Base-by-base conservation (phyloP, 2,888 invertebrate genomes). In the Noctua comes region DNA sequence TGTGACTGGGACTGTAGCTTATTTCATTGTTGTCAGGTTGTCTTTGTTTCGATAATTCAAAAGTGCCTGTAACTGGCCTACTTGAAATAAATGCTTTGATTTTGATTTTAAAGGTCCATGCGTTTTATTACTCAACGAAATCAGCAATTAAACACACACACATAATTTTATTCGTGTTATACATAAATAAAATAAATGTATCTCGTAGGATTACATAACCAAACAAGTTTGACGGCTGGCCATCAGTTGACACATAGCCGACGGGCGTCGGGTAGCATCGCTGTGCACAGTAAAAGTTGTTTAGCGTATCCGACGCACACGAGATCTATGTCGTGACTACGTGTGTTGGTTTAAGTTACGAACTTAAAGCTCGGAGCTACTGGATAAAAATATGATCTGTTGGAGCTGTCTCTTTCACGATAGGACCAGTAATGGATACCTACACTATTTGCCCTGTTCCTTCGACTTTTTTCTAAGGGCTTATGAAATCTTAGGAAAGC, bases 241-340 rank as follows among this genome's bases (percentile, higher is more conserved):
- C 82, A 86, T 84, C 86, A 77, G 88, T 87, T 89, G 89, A 89
- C 89, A 89, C 73, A 80, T 71, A 77, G 77, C 69, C 80, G 46
- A 69, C 80, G 82, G 86, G 82, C 84, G 48, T 51, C 68, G 85
- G 74, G 84, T 85, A 83, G 80, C 79, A 77, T 84, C 71, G 24
- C 78, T 48, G 82, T 85, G 91, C 90, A 86, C 89, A 86, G 91
- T 91, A 91, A 91, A 91, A 91, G 91, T 91, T 91, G 90, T 89
- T 89, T 89, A 85, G 84, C 74, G 82, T 85, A 90, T 86, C 88
- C 84, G 86, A 73, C 78, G 76, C 76, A 76, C 85, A 88, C 85
- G 84, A 82, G 82, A 87, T 88, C 83, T 80, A 86, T 87, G 83
- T 91, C 91, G 91, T 91, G 91, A 91, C 88, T 88, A 48, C 48